phyloP scores from a whole-genome alignment of 2,113 vertebrate species.

The Oreochromis aureus region DNA sequence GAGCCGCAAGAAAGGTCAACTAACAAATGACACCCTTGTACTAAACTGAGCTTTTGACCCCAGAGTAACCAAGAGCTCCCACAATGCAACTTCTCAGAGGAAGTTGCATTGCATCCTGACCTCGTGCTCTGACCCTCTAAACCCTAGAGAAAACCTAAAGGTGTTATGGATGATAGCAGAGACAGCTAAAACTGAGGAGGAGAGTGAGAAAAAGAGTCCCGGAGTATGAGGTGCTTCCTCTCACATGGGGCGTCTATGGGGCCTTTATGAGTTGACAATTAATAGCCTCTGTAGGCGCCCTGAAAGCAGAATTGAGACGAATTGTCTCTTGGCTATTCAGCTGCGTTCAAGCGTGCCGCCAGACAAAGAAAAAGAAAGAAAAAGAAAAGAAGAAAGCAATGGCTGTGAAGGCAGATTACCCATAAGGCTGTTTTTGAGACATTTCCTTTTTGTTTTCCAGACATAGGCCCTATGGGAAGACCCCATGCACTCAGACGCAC shows the following conservation, averaged over 20 bases:
- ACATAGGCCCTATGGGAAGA: conserved; percentile 27
- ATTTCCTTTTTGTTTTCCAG: conserved; percentile 53
- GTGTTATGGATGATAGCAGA: conserved; percentile 45
- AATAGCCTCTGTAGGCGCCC: conserved; percentile 67
- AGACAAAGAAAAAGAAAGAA: conserved; percentile 43
- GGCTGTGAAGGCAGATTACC: conserved; percentile 47
- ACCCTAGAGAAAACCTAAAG: conserved; percentile 46
- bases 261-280: conserved; percentile 69
- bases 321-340: conserved; percentile 67
- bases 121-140: conserved; percentile 34
- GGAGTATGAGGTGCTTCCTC: conserved; percentile 42
- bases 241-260: conserved; percentile 21
- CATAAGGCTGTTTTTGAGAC: conserved; percentile 58
- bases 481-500: background rate
- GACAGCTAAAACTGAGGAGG: background rate
- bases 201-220: conserved; percentile 11
- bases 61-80: conserved; percentile 43
- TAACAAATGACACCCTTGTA: conserved; percentile 64
- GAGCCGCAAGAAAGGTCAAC: conserved; percentile 54
- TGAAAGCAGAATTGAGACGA: conserved; percentile 67
- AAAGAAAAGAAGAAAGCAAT: conserved; percentile 30
- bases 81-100: conserved; percentile 53
- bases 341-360: conserved; percentile 64
- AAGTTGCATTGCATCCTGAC: conserved; percentile 17
- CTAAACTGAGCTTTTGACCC: conserved; percentile 53